A percentile compares a stretch with the other conserved stretches of the same genome.
Evolutionary conservation across 2,888 invertebrate species (phyloP).

Genomic region (Zaprionus obscuricornis): DNA sequence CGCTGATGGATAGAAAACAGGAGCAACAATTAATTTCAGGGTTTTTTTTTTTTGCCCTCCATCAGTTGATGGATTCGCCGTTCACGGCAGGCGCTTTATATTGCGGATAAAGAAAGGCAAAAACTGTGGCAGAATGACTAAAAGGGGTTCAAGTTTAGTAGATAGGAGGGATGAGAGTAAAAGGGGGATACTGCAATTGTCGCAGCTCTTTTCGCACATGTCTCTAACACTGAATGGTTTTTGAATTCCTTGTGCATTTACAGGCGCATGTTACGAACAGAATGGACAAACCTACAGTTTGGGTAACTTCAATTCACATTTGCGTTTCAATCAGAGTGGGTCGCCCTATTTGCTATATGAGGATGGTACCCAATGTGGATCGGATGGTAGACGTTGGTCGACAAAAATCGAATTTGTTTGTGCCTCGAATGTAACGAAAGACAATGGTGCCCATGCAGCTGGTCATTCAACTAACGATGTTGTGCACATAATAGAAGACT

Average conservation of each 20-base stretch:
- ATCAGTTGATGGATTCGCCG: conserved; percentile 28
- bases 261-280: conserved; percentile 80
- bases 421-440: conserved; percentile 73
- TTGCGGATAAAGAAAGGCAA: too few species aligned
- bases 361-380: conserved; percentile 68
- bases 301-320: conserved; percentile 78
- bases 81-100: conserved; percentile 23
- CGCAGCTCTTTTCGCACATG: conserved; percentile 19
- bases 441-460: conserved; percentile 37
- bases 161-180: background rate
- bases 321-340: conserved; percentile 81
- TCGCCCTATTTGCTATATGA: conserved; percentile 82
- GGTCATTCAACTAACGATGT: conserved; percentile 28
- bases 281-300: conserved; percentile 75
- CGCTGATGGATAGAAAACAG: conserved; percentile 10
- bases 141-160: too few species aligned
- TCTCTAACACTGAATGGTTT: conserved; percentile 9
- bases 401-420: conserved; percentile 84
- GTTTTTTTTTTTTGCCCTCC: too few species aligned
- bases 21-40: conserved; percentile 54
- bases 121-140: too few species aligned
- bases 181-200: background rate
- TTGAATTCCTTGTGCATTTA: conserved; percentile 38
- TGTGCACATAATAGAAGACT: conserved; percentile 83
- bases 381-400: conserved; percentile 72